Evolutionary conservation across 2,797 vertebrate genomes (phyloP), one percentile per base, ranked within the genome.

Genomic region (Sebastes miniatus): DNA sequence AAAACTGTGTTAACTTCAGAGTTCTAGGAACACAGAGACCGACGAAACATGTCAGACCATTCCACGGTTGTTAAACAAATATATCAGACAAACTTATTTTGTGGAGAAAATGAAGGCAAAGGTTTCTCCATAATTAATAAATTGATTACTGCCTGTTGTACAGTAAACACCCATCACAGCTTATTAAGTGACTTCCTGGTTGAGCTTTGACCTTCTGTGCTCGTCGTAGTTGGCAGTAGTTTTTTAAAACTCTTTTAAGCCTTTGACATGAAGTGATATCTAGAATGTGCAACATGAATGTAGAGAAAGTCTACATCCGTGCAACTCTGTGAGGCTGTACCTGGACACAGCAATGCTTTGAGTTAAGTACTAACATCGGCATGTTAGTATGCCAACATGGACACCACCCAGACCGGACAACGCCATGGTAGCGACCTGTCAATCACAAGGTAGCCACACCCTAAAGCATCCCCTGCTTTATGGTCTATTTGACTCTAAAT

Each of bases 81-180:
- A 11, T 20, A 18, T 32, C 0, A 29, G 58, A 29, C 0, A 29
- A 29, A 20, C 57, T 31, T 8, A 22, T 39, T 39, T 0, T 0
- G 31, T 22, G 20, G 31, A 64, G n/a, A 64, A 39, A 18, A 6
- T 7, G n/a, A 69, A 24, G 5, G 6, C 5, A 8, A 69, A 6
- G 13, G 20, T 10, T 32, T 27, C 25, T 27, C 25, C 25, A 27
- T 27, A 27, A 27, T 27, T 27, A 27, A 27, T 29, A 1, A 62
- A 24, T n/a, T 5, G 62, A 14, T 65, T 39, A 18, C 14, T 65
- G 50, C 20, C 50, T 20, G 20, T n/a, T 52, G 6, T 50, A 14
- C 14, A 13, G 11, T 12, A 32, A 34, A 24, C 62, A 24, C 22
- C 13, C 1, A 39, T 64, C 1, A 16, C 32, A 24, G n/a, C n/a